Evolutionary conservation across 1,140 invertebrate species (phyloP).

Genomic region (Achroia grisella): DNA sequence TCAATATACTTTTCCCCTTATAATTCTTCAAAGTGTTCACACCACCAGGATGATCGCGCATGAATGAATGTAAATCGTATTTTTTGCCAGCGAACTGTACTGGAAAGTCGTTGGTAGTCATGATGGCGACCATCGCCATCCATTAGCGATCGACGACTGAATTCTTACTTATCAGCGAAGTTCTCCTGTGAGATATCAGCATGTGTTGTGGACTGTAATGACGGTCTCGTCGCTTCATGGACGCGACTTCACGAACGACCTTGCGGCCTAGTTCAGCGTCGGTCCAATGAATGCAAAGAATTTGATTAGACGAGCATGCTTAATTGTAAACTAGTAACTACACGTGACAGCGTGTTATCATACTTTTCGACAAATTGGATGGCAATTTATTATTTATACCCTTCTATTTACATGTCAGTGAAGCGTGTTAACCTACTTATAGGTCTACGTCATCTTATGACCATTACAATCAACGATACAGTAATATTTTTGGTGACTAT

Average conservation of each 20-base stretch:
- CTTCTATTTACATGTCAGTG: too few relatives aligned
- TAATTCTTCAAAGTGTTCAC: slow-evolving; percentile 72
- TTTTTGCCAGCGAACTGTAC: slow-evolving; percentile 48
- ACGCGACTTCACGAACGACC: neutral
- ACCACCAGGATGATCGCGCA: slow-evolving; percentile 78
- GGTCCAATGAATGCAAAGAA: too few relatives aligned
- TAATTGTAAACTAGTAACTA: too few relatives aligned
- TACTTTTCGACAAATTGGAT: too few relatives aligned
- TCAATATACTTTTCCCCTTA: slow-evolving; percentile 68
- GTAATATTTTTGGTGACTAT: too few relatives aligned
- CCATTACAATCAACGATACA: too few relatives aligned
- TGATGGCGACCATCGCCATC: slow-evolving; percentile 10
- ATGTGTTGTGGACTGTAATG: slow-evolving; percentile 5
- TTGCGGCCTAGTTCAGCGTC: too few relatives aligned
- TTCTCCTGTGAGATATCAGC: slow-evolving; percentile 9
- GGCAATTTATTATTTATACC: too few relatives aligned
- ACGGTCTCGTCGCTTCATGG: neutral
- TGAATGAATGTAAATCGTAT: slow-evolving; percentile 75
- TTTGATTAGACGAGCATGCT: too few relatives aligned
- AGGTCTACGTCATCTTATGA: too few relatives aligned
- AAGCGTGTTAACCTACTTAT: too few relatives aligned
- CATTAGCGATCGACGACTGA: slow-evolving; percentile 9
- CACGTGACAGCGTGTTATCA: too few relatives aligned
- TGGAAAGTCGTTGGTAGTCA: slow-evolving; percentile 28
- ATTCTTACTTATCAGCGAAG: slow-evolving; percentile 19